These are phyloP conservation scores for Augochlora pura DNA, from an alignment of 1,140 invertebrate genomes.

Conservation along the genomic window DNA sequence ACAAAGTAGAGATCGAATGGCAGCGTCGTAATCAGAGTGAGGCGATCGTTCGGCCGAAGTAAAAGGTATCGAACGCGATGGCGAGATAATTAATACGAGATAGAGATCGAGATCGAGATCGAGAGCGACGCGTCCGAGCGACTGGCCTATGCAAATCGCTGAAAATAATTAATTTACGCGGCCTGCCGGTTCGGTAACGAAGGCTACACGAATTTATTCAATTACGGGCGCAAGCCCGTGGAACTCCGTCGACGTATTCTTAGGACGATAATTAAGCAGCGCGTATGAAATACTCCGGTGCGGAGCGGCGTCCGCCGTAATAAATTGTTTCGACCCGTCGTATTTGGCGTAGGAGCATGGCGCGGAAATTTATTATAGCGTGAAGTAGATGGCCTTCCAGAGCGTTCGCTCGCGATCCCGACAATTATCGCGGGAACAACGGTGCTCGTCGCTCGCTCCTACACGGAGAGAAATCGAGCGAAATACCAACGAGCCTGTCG, in stretches of 20 bases:
- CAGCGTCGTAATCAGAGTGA: no score
- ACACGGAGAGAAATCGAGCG: conserved; percentile 34
- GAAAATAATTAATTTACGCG: conserved; percentile 26
- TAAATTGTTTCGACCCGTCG: conserved; percentile 49
- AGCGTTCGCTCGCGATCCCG: conserved; percentile 27
- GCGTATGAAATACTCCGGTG: conserved; percentile 15
- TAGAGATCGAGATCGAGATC: conserved; percentile 7
- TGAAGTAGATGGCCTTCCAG: conserved; percentile 10
- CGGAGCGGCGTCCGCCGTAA: not conserved
- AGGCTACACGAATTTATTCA: conserved; percentile 30
- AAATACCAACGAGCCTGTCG: conserved; percentile 2
- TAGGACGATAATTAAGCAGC: conserved; percentile 42
- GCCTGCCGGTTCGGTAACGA: conserved; percentile 5
- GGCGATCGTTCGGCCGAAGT: no score
- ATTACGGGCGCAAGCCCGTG: not conserved
- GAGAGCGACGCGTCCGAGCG: not conserved
- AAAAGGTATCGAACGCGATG: conserved; percentile 6
- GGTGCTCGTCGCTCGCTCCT: not conserved
- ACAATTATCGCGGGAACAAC: conserved; percentile 31
- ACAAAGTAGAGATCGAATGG: no score
- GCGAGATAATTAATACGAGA: conserved; percentile 21
- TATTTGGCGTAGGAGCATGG: conserved; percentile 35
- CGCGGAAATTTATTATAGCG: conserved; percentile 34
- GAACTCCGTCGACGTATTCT: conserved; percentile 17
- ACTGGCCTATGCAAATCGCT: conserved; percentile 20